Evolutionary conservation across 2,113 vertebrate species (phyloP), one percentile per base, ranked within the genome.

Genomic region (Pseudopodoces humilis): DNA sequence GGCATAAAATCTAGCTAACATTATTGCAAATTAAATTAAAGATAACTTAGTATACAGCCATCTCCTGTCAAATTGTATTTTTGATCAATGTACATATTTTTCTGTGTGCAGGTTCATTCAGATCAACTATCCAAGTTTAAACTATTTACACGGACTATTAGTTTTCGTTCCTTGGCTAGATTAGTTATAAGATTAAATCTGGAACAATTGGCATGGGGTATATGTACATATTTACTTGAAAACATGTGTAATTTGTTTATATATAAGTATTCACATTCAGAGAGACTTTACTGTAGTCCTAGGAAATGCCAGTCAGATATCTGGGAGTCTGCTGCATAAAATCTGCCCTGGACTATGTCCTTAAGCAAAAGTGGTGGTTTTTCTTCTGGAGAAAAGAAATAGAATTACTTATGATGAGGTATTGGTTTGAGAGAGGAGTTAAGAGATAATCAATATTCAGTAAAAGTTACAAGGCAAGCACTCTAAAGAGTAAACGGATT

Each of bases 111-210:
- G 3, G 41, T 18, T 83, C 83, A 74, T 88, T 95, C 63, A 82
- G 46, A 65, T 49, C 59, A 59, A 49, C 17, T 68, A 39, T 72
- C 71, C 85, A 74, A 87, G 7, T 62, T 93, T 95, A 92, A 95
- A 96, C 28, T 87, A 27, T 94, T 95, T 95, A 50, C 49, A 69
- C 79, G 91, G 72, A 81, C 95, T 92, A 91, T 88, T 96, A 63
- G 49, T 86, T 86, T 88, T 63, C 53, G 27, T 83, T 92, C 59
- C n/a, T 69, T 86, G 22, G 33, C 68, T 70, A 50, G 31, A 80
- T 75, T 56, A 87, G 10, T 20, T 85, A 22, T 69, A 85, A 83
- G 46, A 72, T 69, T 90, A 88, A 85, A 72, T 6, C 17, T 46
- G 25, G 28, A 58, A 41, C 6, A 53, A 41, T 2, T 88, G 55